These are phyloP conservation scores for Tetragonisca angustula DNA, from an alignment of 2,888 invertebrate genomes.

Conservation along the genomic window DNA sequence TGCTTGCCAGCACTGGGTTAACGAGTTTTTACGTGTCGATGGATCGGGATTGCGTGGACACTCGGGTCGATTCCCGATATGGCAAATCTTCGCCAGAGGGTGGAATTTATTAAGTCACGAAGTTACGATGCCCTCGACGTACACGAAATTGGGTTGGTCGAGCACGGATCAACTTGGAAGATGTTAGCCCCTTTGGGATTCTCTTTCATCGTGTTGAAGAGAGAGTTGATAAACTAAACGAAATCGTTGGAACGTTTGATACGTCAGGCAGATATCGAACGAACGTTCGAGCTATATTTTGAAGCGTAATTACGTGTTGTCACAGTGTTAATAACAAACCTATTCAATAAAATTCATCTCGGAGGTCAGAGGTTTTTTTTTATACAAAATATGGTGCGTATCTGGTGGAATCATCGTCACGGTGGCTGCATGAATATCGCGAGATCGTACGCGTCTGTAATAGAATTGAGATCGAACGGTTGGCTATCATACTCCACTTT, in stretches of 20 bases:
- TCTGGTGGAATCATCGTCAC: slow-evolving; percentile 1
- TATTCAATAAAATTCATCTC: slow-evolving; percentile 15
- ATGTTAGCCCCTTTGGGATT: neutral
- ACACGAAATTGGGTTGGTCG: neutral
- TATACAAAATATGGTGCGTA: slow-evolving; percentile 17
- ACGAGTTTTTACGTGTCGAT: slow-evolving; percentile 37
- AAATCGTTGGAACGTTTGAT: neutral
- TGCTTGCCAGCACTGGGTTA: neutral
- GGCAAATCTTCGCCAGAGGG: neutral
- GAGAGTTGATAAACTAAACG: neutral
- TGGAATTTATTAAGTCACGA: slow-evolving; percentile 30
- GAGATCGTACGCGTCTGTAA: neutral
- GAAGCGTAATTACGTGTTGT: slow-evolving; percentile 17
- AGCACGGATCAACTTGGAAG: neutral
- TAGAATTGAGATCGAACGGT: slow-evolving; percentile 25
- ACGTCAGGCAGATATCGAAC: neutral
- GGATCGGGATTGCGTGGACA: neutral
- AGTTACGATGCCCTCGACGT: neutral
- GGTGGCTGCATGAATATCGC: neutral
- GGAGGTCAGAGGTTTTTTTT: slow-evolving; percentile 26
- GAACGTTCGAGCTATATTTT: neutral
- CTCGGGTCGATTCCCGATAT: neutral
- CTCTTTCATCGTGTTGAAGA: neutral
- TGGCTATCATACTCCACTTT: slow-evolving; percentile 15
- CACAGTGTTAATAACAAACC: slow-evolving; percentile 44